Evolutionary conservation across 2,888 invertebrate genomes (phyloP).

Genomic region (Latrodectus elegans): DNA sequence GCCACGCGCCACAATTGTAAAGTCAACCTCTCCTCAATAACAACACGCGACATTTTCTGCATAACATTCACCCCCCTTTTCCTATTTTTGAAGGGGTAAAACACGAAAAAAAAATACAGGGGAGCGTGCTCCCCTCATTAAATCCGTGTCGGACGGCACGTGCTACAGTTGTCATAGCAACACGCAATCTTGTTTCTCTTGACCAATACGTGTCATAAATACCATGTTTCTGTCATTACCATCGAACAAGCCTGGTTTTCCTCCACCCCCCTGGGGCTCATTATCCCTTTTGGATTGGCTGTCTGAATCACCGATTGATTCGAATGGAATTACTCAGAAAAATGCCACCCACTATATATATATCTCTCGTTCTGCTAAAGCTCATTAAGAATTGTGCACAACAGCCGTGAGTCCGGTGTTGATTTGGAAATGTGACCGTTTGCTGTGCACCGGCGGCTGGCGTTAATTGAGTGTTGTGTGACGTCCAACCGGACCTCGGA

Average conservation of each 20-base stretch:
- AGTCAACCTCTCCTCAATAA: constrained; percentile 7
- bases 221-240: constrained; percentile 34
- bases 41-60: constrained; percentile 15
- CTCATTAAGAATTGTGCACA: constrained; percentile 6
- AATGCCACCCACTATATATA: background rate
- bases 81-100: background rate
- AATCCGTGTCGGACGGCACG: constrained; percentile 64
- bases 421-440: constrained; percentile 27
- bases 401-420: background rate
- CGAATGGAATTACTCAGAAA: constrained; percentile 33
- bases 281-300: background rate
- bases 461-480: constrained; percentile 53
- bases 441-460: constrained; percentile 8
- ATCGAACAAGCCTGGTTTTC: background rate
- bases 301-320: constrained; percentile 50
- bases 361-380: constrained; percentile 5
- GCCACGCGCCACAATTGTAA: constrained; percentile 58
- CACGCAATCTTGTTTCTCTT: constrained; percentile 38
- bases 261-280: background rate
- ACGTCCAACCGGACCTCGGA: constrained; percentile 26
- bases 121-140: constrained; percentile 51
- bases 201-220: constrained; percentile 47
- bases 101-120: background rate
- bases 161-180: constrained; percentile 61
- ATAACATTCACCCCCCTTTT: background rate